Evolutionary conservation across 2,113 vertebrate genomes (phyloP), one percentile per base, ranked within the genome.

Genomic region (Passerina amoena): DNA sequence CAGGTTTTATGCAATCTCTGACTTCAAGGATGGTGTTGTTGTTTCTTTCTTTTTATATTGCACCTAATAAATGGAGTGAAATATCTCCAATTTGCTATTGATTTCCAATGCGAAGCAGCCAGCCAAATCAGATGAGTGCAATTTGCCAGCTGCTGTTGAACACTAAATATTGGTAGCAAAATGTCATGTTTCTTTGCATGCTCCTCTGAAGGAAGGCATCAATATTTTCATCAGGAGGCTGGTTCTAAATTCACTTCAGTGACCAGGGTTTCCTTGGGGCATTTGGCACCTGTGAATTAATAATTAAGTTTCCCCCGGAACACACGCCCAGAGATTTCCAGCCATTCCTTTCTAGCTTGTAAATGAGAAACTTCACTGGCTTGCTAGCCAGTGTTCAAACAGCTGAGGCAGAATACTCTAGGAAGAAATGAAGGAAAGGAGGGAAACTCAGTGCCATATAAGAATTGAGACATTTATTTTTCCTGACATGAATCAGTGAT

Each of bases 131-230:
- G 87, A 90, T 82, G 70, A 97, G 77, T 93, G 59, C 77, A 82
- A 86, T 94, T 92, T 94, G 56, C 66, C 93, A 96, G 80, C 73
- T 94, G 90, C 37, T 94, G 95, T 77, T 86, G 66, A 86, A 48
- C 24, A 59, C 90, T 90, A 94, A 96, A 84, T 95, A 94, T 96
- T 95, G 87, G 80, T 87, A 35, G 63, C 30, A 35, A 89, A 91
- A 90, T 87, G 60, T 81, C 79, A 86, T 79, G 79, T 88, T 91
- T 82, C 82, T 94, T 88, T 84, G 35, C 72, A 60, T 47, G 54
- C n/a, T 86, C 71, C 44, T 44, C 54, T 61, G 35, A 76, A 96
- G 76, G 70, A 90, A 92, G 69, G 23, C 87, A 80, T 63, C 66
- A 73, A 76, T 90, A 82, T 94, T 95, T 95, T 91, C 61, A 66